phyloP scores from a whole-genome alignment of 1,140 invertebrate species.

The Ceratina australensis region DNA sequence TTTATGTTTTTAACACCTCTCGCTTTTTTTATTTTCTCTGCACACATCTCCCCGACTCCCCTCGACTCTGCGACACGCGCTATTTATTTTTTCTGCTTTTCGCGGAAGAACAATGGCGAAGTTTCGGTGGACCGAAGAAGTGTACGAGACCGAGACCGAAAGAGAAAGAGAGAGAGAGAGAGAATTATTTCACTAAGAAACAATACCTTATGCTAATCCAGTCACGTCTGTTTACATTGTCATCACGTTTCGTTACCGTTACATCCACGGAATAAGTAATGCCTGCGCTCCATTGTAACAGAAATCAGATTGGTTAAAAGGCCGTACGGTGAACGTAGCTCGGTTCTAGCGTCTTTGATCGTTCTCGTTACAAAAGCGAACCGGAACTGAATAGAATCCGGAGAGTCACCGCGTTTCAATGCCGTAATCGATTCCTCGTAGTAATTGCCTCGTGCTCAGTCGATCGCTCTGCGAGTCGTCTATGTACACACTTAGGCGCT shows the following conservation, averaged over 20 bases:
- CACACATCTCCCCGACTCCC: neutral
- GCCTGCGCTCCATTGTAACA: conserved; percentile 43
- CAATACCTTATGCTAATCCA: conserved; percentile 64
- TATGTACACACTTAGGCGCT: too few species aligned
- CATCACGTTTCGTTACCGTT: conserved; percentile 65
- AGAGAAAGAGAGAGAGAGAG: neutral
- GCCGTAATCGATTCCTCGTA: neutral
- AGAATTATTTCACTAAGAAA: conserved; percentile 46
- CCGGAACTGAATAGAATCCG: neutral
- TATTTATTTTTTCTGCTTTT: neutral
- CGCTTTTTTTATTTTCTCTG: conserved; percentile 31
- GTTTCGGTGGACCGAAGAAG: neutral
- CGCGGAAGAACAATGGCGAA: neutral
- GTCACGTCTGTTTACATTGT: conserved; percentile 64
- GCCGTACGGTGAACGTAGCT: conserved; percentile 9
- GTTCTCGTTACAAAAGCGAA: conserved; percentile 8
- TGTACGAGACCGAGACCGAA: neutral
- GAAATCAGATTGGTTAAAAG: conserved; percentile 50
- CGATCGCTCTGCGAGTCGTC: too few species aligned
- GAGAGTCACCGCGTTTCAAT: neutral
- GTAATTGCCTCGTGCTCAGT: neutral
- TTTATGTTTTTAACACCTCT: conserved; percentile 66
- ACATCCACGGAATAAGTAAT: conserved; percentile 61
- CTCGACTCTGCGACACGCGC: neutral
- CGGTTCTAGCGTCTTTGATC: conserved; percentile 27